phyloP scores from a whole-genome alignment of 2,888 invertebrate species.

The Watsonalla cultraria region DNA sequence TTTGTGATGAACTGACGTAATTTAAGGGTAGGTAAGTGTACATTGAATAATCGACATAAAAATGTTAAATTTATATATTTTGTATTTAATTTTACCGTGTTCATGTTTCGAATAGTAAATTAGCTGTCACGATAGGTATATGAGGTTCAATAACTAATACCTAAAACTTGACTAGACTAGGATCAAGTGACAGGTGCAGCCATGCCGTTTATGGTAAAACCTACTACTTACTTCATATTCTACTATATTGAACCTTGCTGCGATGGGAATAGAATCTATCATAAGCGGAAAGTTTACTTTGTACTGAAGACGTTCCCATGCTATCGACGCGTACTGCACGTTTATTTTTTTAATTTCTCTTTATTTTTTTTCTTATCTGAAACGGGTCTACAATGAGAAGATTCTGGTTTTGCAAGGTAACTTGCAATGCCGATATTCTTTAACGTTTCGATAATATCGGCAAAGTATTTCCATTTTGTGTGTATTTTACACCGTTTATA shows the following conservation, averaged over 20 bases:
- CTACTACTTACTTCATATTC: conserved; percentile 33
- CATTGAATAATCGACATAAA: too few relatives aligned
- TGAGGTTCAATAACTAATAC: conserved; percentile 38
- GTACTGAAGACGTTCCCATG: conserved; percentile 63
- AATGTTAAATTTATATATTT: too few relatives aligned
- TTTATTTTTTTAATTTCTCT: conserved; percentile 35
- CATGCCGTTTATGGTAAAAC: conserved; percentile 54
- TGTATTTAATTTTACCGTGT: too few relatives aligned
- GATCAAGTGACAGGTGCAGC: conserved; percentile 62
- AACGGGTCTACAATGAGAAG: conserved; percentile 72
- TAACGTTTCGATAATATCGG: conserved; percentile 53
- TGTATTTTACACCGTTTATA: background rate
- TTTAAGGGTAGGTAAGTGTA: too few relatives aligned
- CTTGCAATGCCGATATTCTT: conserved; percentile 63
- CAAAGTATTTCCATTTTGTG: conserved; percentile 18
- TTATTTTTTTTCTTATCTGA: conserved; percentile 53
- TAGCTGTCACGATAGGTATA: conserved; percentile 3
- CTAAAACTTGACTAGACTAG: conserved; percentile 31
- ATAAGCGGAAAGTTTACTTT: conserved; percentile 35
- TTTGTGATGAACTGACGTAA: too few relatives aligned
- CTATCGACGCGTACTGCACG: conserved; percentile 59
- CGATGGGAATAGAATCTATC: conserved; percentile 39
- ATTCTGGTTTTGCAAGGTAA: conserved; percentile 75
- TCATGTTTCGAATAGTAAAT: too few relatives aligned
- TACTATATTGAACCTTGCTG: conserved; percentile 33